phyloP scores from a whole-genome alignment of 2,797 vertebrate genomes.

The Zonotrichia albicollis region DNA sequence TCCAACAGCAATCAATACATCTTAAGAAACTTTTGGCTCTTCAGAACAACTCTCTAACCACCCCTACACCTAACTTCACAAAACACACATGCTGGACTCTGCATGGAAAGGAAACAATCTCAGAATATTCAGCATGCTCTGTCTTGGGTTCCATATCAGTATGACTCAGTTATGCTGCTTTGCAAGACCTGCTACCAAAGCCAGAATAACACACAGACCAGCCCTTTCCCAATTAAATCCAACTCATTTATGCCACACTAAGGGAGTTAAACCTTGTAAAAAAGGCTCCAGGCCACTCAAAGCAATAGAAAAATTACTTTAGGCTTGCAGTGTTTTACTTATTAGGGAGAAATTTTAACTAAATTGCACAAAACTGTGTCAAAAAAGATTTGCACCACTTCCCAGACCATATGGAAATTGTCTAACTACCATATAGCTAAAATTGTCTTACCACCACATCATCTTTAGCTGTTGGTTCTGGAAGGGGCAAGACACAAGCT shows the following conservation, averaged over 20 bases:
- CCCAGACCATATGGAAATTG: not conserved
- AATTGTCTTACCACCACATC: not conserved
- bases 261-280: not conserved
- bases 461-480: not conserved
- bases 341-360: not conserved
- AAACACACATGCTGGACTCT: not conserved
- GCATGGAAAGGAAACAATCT: not conserved
- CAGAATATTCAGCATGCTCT: not conserved
- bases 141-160: not conserved
- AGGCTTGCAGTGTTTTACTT: not conserved
- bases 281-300: not conserved
- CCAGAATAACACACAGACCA: not conserved
- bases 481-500: not conserved
- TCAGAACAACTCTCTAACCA: not conserved
- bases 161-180: not conserved
- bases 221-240: not conserved
- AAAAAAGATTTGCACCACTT: not conserved
- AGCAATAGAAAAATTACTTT: not conserved
- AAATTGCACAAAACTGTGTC: not conserved
- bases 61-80: not conserved
- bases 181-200: not conserved
- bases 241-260: not conserved
- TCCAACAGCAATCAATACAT: not conserved
- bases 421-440: not conserved
- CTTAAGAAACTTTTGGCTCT: constrained; percentile 31